Evolutionary conservation across 2,888 invertebrate genomes (phyloP), one percentile per base, ranked within the genome.

Genomic region (Rhamnusium bicolor): DNA sequence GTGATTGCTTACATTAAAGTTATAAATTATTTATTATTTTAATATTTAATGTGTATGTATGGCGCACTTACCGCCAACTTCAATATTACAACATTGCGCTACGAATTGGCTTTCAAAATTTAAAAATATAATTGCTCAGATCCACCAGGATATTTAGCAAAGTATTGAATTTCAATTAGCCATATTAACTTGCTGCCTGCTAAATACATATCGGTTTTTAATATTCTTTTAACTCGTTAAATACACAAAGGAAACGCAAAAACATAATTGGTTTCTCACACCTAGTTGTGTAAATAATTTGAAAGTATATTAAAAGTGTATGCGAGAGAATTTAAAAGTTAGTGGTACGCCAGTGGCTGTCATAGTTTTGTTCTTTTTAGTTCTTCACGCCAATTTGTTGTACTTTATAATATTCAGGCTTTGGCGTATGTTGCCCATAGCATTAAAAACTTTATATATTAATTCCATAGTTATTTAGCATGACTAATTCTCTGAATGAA

Each of bases 401-500:
- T 71, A 66, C 61, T 67, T 51, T 53, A 60, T 67, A 67, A 67
- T 19, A 67, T 46, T 53, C 29, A 54, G 12, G 54, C 72, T 72
- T 61, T 18, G 62, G 56, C 67, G 58, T 61, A 24, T 67, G 62
- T 61, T 72, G 67, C 71, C 71, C 24, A 4, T 6, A 53, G 71
- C 71, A 53, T 14, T 32, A 46, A 32, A n/a, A 53, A 46, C 54
- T 72, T 72, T 61, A 49, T 62, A 72, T 62, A 67, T 61, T 72
- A 72, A 68, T 72, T 72, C 67, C 54, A 67, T 58, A 72, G 47
- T 27, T 29, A 72, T 68, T 67, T 56, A 62, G 40, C 62, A 56
- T 66, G 56, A 65, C 72, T 53, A 72, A 72, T 72, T 54, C 46
- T 18, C 46, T 68, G 67, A 72, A 67, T 72, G 67, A 72, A 62